phyloP scores from a whole-genome alignment of 2,888 invertebrate species.

The Leucophenga montana region DNA sequence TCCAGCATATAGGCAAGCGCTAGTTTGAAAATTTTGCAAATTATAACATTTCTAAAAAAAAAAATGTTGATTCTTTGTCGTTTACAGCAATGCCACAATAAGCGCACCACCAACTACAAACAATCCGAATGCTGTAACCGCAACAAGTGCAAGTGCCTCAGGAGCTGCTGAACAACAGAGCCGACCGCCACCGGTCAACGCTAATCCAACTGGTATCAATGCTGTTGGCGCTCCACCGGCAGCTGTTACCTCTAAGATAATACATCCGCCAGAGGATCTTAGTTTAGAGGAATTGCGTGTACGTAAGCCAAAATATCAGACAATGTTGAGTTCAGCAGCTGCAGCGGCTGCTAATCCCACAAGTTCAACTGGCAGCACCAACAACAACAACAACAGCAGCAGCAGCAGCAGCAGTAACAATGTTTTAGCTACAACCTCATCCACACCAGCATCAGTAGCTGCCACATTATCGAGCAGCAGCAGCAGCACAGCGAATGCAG shows the following conservation, averaged over 20 bases:
- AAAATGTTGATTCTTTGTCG: conserved; percentile 8
- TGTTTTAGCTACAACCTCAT: conserved; percentile 58
- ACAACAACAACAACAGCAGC: conserved; percentile 35
- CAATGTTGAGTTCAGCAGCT: conserved; percentile 70
- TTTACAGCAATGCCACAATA: conserved; percentile 81
- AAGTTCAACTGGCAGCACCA: conserved; percentile 45
- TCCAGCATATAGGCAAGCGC: conserved; percentile 82
- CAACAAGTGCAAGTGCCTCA: conserved; percentile 72
- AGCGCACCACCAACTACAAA: conserved; percentile 81
- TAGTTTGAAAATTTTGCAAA: neutral
- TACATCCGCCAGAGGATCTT: conserved; percentile 94
- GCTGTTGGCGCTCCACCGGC: conserved; percentile 76
- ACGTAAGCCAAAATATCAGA: conserved; percentile 80
- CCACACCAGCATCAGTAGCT: conserved; percentile 48
- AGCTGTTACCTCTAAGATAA: conserved; percentile 89
- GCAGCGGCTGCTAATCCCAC: conserved; percentile 44
- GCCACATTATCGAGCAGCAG: conserved; percentile 68
- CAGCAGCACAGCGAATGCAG: conserved; percentile 67
- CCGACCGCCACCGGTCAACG: conserved; percentile 45
- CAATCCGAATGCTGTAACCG: conserved; percentile 71
- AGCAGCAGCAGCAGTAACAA: conserved; percentile 60
- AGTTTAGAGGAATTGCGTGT: conserved; percentile 90
- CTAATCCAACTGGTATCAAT: conserved; percentile 26
- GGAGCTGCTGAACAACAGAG: conserved; percentile 53
- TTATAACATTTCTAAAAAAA: neutral